Conservation (phyloP, 2,797 vertebrate genomes). For the Phoeniculus purpureus region DNA sequence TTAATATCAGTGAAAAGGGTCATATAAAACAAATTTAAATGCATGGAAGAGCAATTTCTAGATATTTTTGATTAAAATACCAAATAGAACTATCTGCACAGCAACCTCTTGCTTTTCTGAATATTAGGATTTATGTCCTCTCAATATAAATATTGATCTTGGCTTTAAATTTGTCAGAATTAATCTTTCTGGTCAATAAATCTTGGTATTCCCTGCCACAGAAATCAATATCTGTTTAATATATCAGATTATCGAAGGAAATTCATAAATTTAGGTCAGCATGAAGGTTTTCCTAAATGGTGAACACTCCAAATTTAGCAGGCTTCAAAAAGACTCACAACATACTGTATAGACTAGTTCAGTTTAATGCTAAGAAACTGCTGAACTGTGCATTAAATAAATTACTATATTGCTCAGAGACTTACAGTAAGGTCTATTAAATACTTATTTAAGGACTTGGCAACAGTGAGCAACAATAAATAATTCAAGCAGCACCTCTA, state of each 20-base stretch:
- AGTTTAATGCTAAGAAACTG: conserved; percentile 40
- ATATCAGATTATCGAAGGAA: conserved; percentile 18
- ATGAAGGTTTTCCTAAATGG: background rate
- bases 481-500: conserved; percentile 72
- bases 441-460: conserved; percentile 70
- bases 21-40: background rate
- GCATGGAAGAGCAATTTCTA: background rate
- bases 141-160: conserved; percentile 25
- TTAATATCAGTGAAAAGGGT: background rate
- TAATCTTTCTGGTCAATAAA: conserved; percentile 49
- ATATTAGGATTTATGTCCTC: conserved; percentile 3
- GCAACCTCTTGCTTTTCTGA: background rate
- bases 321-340: conserved; percentile 1
- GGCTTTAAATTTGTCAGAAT: conserved; percentile 44
- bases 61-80: background rate
- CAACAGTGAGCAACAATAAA: conserved; percentile 70
- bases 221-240: conserved; percentile 24
- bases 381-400: conserved; percentile 61
- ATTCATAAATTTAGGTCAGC: background rate
- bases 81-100: background rate
- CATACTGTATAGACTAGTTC: background rate
- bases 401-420: conserved; percentile 59
- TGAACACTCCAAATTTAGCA: background rate
- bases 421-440: conserved; percentile 70
- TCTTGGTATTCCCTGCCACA: conserved; percentile 24